Evolutionary conservation across 1,140 invertebrate genomes (phyloP), one percentile per base, ranked within the genome.

Genomic region (Lepidurus couesii): DNA sequence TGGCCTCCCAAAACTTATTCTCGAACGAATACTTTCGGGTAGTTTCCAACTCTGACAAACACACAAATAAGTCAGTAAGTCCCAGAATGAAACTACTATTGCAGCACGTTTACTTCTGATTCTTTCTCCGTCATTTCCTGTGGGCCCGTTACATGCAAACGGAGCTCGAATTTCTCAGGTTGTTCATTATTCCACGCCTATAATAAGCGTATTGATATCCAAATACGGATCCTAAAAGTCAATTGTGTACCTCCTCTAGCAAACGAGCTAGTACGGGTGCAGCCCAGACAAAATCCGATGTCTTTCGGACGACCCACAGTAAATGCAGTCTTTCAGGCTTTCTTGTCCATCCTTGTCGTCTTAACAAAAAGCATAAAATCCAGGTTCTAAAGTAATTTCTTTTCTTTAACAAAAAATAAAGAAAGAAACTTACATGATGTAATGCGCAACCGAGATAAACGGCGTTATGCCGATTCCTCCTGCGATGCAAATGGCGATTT

Each of bases 401-500:
- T 75, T 42, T 75, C 1, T 34, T 13, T 26, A 21, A 75, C 74
- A 7, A 42, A 24, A 13, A 21, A 42, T 1, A n/a, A 24, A 24
- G 74, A n/a, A 42, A 10, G 75, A 77, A 21, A 77, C 75, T 77
- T 77, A 47, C 75, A 77, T 77, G 10, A 77, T 24, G 47, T 77
- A 47, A 34, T 77, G 75, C 24, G 47, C 24, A 10, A 47, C 26
- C 2, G 75, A 42, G 11, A 77, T 44, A 44, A 44, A 77, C 42
- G 75, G 75, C 24, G 75, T 77, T 24, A 77, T 77, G 21, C 75
- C 75, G 42, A 77, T 77, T 1, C 75, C 75, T 10, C 75, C 75
- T 9, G 75, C 75, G 13, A 77, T 77, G 76, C 76, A 77, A 65
- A 77, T 77, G n/a, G 65, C 76, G 4, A 65, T 77, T 24, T 26